Evolutionary conservation across 1,140 invertebrate genomes (phyloP), one percentile per base, ranked within the genome.

Genomic region (Drosophila guanche): DNA sequence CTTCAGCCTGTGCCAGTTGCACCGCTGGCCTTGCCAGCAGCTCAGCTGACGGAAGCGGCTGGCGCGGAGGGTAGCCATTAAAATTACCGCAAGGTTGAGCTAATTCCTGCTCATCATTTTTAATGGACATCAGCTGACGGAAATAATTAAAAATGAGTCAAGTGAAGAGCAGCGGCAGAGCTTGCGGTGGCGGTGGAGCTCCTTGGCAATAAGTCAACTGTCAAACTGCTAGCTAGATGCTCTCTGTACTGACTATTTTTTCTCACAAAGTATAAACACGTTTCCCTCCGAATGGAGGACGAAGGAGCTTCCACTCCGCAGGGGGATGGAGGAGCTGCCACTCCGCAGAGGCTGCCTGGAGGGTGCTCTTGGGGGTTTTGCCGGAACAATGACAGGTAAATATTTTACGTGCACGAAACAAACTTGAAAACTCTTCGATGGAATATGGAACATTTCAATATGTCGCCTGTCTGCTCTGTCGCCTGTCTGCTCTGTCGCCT

Each of bases 371-470:
- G 8, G 33, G 10, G 16, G 16, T 20, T 20, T 20, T 20, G 16
- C 54, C 37, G 27, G 12, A 37, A 20, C 60, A 79, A 52, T 89
- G 83, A 89, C 83, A 89, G 66, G 75, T 76, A 83, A 88, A 88
- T 88, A 83, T 88, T 88, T 79, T 88, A 88, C 83, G 83, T 88
- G 83, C 83, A 76, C 46, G 60, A 58, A 48, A 55, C 53, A 56
- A 48, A 60, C 3, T 10, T 52, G 10, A 37, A 41, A 56, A 65
- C 14, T 59, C 58, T 59, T 70, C 54, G 55, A 70, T 70, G 66
- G 66, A 53, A 52, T 47, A 65, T 51, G 41, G 27, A 73, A 16
- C 53, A 74, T 55, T 52, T 52, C 52, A 72, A 61, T 71, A 71
- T 25, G 42, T 52, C 67, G 50, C 41, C 47, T 41, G 41, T 41